phyloP scores from a whole-genome alignment of 2,888 invertebrate species.

The Meloe dianella region DNA sequence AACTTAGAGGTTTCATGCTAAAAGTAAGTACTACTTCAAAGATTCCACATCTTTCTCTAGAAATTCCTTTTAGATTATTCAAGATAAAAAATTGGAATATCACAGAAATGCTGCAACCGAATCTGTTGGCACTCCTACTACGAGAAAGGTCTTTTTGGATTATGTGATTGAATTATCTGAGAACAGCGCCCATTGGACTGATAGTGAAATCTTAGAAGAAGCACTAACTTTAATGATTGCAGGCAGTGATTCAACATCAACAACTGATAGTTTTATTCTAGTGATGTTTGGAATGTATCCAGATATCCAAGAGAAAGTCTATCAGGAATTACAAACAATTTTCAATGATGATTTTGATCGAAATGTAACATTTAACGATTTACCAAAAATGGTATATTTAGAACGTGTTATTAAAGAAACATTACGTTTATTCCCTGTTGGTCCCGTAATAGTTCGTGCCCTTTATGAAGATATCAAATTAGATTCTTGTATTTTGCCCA shows the following conservation, averaged over 20 bases:
- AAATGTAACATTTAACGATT: slow-evolving; percentile 27
- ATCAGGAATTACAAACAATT: slow-evolving; percentile 36
- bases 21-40: not conserved
- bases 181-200: slow-evolving; percentile 61
- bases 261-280: slow-evolving; percentile 43
- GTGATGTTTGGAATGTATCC: slow-evolving; percentile 45
- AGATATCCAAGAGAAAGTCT: slow-evolving; percentile 43
- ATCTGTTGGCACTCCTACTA: slow-evolving; percentile 25
- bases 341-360: slow-evolving; percentile 30
- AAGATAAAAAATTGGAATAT: not conserved
- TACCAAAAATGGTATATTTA: slow-evolving; percentile 37
- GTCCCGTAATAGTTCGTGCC: slow-evolving; percentile 28
- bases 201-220: slow-evolving; percentile 64
- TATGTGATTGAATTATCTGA: slow-evolving; percentile 62
- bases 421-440: slow-evolving; percentile 42
- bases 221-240: slow-evolving; percentile 64
- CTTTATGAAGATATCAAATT: slow-evolving; percentile 35
- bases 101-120: not conserved
- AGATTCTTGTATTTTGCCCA: slow-evolving; percentile 11
- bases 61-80: not conserved
- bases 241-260: slow-evolving; percentile 58
- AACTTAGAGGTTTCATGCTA: not conserved
- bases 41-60: not conserved
- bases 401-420: slow-evolving; percentile 44
- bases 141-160: slow-evolving; percentile 59